Base-by-base conservation (phyloP, 2,888 invertebrate genomes). In the Sepiola atlantica region DNA sequence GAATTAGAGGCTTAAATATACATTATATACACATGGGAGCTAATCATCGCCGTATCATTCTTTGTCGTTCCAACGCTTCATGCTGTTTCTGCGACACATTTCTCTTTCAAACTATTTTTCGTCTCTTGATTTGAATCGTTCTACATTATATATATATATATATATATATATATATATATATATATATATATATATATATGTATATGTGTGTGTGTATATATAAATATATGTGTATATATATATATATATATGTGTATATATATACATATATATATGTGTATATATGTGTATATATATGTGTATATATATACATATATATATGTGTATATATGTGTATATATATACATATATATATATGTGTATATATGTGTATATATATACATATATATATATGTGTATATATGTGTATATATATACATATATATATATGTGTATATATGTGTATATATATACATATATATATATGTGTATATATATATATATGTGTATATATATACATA, bases 21-120 rank as follows among this genome's bases (percentile, higher is more conserved):
- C 77, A 77, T 77, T 77, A 77, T 77, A 77, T 77, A 77, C 77
- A 77, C 77, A 77, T 77, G 77, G n/a, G 77, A 77, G 77, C 77
- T 77, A 77, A 77, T 77, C 77, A 77, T 77, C 77, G n/a, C 77
- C 77, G 77, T 77, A 77, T 77, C 77, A 77, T 77, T 77, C 16
- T n/a, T 32, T 77, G 77, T 77, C 77, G 77, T 77, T 77, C 77
- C 77, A 77, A 77, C n/a, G 77, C 18, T 77, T 77, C n/a, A 77
- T 32, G n/a, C 18, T 77, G n/a, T 77, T 24, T 61, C 28, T 61
- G 28, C 28, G 24, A 12, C 61, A 61, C 61, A 61, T 61, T 61
- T 61, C 77, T n/a, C 77, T 77, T n/a, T 77, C 77, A 77, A 77
- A 77, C 77, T 77, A 77, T 77, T 77, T 77, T 77, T 77, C 77